Evolutionary conservation across 1,140 invertebrate genomes (phyloP).

Genomic region (Andricus grossulariae): DNA sequence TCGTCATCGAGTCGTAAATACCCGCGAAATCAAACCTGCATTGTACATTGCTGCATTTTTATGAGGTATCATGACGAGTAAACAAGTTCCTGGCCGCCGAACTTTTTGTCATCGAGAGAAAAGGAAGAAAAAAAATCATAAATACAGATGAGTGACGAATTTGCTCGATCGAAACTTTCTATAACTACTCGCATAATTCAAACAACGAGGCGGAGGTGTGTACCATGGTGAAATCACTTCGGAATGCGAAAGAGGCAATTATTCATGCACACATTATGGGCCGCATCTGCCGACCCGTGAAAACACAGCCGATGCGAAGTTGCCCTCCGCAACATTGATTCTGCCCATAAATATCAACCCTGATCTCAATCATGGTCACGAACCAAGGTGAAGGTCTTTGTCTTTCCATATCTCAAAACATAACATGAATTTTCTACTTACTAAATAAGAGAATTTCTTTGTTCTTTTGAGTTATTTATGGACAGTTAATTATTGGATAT

Average conservation of each 20-base stretch:
- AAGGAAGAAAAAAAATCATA: background rate
- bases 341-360: slow-evolving; percentile 19
- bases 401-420: background rate
- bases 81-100: too few species aligned
- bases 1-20: too few species aligned
- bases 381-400: slow-evolving; percentile 15
- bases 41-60: too few species aligned
- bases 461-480: background rate
- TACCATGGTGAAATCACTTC: slow-evolving; percentile 14
- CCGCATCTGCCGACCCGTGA: slow-evolving; percentile 18
- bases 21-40: too few species aligned
- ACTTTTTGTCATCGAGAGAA: too few species aligned
- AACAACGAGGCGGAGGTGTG: background rate
- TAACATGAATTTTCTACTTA: background rate
- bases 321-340: background rate
- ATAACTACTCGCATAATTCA: slow-evolving; percentile 14
- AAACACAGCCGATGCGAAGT: background rate
- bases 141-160: slow-evolving; percentile 13
- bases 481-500: too few species aligned
- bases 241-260: slow-evolving; percentile 5
- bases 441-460: slow-evolving; percentile 2
- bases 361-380: slow-evolving; percentile 17
- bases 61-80: too few species aligned
- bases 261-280: slow-evolving; percentile 6
- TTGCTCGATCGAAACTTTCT: background rate